Evolutionary conservation across 2,888 invertebrate genomes (phyloP).

Genomic region (Ochlodes sylvanus): DNA sequence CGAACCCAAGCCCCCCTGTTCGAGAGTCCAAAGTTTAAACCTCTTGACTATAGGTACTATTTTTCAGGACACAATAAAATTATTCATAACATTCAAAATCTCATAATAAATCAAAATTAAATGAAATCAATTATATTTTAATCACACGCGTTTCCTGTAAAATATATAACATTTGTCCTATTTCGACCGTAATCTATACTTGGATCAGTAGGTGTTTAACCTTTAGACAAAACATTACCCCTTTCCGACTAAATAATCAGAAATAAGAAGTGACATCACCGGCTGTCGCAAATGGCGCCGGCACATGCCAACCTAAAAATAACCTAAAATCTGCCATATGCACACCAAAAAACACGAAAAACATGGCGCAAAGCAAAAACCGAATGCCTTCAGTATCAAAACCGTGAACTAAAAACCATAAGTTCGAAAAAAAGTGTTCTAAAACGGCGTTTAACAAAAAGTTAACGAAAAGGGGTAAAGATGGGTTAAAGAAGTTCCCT

Average conservation of each 20-base stretch:
- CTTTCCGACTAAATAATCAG: conserved; percentile 64
- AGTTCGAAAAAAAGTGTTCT: conserved; percentile 47
- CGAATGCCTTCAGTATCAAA: conserved; percentile 49
- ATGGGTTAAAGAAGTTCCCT: conserved; percentile 60
- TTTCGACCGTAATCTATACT: conserved; percentile 55
- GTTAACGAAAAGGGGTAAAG: conserved; percentile 68
- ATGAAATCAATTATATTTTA: no score
- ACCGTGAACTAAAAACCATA: conserved; percentile 61
- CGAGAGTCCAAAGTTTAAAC: no score
- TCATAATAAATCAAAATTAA: no score
- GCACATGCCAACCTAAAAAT: conserved; percentile 81
- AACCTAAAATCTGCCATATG: conserved; percentile 78
- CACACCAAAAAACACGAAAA: conserved; percentile 63
- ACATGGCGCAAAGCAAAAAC: conserved; percentile 59
- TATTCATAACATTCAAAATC: not conserved
- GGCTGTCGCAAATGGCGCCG: conserved; percentile 72
- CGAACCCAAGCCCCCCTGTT: no score
- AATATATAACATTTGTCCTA: conserved; percentile 38
- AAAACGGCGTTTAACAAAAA: conserved; percentile 62
- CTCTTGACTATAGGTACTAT: no score
- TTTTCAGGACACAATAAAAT: no score
- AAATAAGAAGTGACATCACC: conserved; percentile 80
- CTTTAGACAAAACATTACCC: conserved; percentile 65
- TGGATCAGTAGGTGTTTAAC: conserved; percentile 48
- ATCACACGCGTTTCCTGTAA: not conserved